These are phyloP conservation scores for Cephus pygmeus DNA, from an alignment of 2,888 invertebrate species.

Conservation along the genomic window DNA sequence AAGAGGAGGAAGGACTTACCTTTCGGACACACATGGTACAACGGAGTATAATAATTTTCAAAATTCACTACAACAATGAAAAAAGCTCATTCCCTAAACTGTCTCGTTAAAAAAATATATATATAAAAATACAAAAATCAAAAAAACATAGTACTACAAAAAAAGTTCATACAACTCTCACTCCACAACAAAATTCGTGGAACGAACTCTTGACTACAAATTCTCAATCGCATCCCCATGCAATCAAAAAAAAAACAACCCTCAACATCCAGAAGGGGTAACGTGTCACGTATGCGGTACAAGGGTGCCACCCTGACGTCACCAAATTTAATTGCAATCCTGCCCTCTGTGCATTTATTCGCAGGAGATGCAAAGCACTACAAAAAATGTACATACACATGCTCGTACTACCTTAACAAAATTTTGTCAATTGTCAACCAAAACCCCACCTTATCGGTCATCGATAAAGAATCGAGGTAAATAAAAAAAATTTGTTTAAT, in stretches of 20 bases:
- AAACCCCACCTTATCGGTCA: neutral
- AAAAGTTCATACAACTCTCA: neutral
- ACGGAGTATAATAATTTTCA: neutral
- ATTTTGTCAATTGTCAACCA: neutral
- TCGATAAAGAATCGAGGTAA: neutral
- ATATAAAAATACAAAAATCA: neutral
- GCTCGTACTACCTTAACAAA: neutral
- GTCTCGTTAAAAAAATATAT: neutral
- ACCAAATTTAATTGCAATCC: constrained; percentile 19
- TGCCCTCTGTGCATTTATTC: constrained; percentile 14
- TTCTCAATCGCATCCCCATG: neutral
- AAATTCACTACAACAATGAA: neutral
- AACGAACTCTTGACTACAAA: neutral
- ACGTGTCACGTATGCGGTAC: neutral
- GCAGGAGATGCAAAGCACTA: neutral
- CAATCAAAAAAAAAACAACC: neutral
- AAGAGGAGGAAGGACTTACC: neutral
- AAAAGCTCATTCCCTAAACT: no score
- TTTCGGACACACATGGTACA: neutral
- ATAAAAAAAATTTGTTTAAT: neutral
- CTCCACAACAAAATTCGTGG: neutral
- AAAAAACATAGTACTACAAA: neutral
- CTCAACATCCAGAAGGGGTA: neutral
- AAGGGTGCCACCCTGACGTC: neutral
- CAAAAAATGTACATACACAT: neutral